Evolutionary conservation across 2,113 vertebrate species (phyloP).

Genomic region (Stigmatopora nigra): DNA sequence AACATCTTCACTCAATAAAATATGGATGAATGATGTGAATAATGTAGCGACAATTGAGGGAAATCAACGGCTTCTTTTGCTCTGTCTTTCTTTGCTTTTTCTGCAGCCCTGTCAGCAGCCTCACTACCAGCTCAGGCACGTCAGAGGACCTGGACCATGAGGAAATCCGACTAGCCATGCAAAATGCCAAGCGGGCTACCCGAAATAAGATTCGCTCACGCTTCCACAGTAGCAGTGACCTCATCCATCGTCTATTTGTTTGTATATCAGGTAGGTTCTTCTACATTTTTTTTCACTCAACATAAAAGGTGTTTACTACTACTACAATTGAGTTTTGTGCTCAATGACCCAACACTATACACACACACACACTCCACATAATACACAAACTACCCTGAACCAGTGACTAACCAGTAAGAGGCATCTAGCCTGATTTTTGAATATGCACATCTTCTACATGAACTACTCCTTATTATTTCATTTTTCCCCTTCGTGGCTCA

Average conservation of each 20-base stretch:
- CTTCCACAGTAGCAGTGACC: constrained; percentile 92
- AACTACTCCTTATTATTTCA: neutral
- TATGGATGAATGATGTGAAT: constrained; percentile 2
- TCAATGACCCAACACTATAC: neutral
- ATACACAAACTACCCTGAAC: too few species aligned
- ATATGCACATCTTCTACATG: too few species aligned
- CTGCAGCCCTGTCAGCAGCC: constrained; percentile 68
- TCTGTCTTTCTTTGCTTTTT: neutral
- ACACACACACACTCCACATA: too few species aligned
- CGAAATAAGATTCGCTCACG: constrained; percentile 90
- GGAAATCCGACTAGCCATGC: constrained; percentile 73
- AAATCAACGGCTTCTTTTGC: neutral
- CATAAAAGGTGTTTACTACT: neutral
- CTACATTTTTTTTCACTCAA: neutral
- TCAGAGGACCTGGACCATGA: constrained; percentile 76
- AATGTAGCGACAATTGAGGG: constrained; percentile 5
- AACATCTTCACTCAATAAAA: constrained; percentile 6
- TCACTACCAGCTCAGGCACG: constrained; percentile 73
- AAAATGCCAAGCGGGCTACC: constrained; percentile 73
- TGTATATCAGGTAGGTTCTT: constrained; percentile 87
- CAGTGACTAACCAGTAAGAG: neutral
- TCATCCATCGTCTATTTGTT: constrained; percentile 95
- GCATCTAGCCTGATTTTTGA: too few species aligned
- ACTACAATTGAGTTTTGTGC: neutral
- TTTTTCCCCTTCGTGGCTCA: constrained; percentile 7